These are phyloP conservation scores for Puntigrus tetrazona DNA, from an alignment of 2,113 vertebrate species.

Conservation along the genomic window DNA sequence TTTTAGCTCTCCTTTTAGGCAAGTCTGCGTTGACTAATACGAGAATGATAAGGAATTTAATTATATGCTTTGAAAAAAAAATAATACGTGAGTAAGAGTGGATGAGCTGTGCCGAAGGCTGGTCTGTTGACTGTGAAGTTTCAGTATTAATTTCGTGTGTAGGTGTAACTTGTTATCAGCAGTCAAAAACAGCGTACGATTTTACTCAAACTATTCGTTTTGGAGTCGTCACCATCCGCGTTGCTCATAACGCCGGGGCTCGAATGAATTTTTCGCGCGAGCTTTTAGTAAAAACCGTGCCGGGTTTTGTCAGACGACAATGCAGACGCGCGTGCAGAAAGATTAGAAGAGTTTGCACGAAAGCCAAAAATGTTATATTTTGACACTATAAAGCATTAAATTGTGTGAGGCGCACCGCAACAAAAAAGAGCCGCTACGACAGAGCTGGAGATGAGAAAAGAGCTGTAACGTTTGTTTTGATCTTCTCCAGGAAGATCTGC, in stretches of 20 bases:
- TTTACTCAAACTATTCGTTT: constrained; percentile 38
- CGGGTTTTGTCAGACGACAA: not conserved
- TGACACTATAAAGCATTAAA: constrained; percentile 18
- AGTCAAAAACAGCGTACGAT: constrained; percentile 53
- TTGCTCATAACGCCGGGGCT: not conserved
- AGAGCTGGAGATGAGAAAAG: not conserved
- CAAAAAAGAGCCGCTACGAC: not conserved
- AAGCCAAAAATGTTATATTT: not conserved
- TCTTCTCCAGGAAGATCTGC: not conserved
- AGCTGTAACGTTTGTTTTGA: not conserved
- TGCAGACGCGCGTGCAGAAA: not conserved
- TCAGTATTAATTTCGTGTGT: constrained; percentile 72
- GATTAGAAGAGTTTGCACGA: not conserved
- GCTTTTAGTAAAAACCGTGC: not conserved
- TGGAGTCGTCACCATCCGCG: not conserved
- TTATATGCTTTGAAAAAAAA: constrained; percentile 30
- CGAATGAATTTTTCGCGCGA: not conserved
- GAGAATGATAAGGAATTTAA: constrained; percentile 43
- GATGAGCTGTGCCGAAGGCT: constrained; percentile 36
- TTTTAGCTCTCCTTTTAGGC: not conserved
- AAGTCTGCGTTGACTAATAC: constrained; percentile 3
- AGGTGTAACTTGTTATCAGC: constrained; percentile 60
- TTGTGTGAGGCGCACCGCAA: not conserved
- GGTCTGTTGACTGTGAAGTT: constrained; percentile 69
- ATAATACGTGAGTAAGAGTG: constrained; percentile 38